Evolutionary conservation across 2,888 invertebrate genomes (phyloP), one percentile per base, ranked within the genome.

Genomic region (Oxystoma pomonae): DNA sequence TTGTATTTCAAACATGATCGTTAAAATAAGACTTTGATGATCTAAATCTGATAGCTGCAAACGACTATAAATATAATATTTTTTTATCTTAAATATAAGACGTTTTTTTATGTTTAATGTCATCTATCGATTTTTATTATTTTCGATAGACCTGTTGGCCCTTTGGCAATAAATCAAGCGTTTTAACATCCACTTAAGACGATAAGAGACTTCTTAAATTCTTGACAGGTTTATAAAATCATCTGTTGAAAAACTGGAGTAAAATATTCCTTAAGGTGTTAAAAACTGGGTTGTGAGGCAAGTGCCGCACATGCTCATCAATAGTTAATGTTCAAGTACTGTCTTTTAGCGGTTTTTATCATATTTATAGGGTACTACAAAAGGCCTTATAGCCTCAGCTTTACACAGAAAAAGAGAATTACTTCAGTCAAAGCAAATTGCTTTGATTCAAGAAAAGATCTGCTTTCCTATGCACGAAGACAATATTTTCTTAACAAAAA

Each of bases 151-250:
- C 35, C 12, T 12, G 35, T 35, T 35, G 35, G 35, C 35, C 35
- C 35, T 35, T 35, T 35, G 35, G 35, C 12, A 3, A 35, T 35
- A 35, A 35, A 35, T 35, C 35, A 7, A 17, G 17, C 18, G 18
- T 58, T 51, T n/a, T 58, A 59, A 59, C 52, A 21, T 51, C 20
- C 19, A 20, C 59, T 59, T 59, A 17, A 19, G 16, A 53, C 5
- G 16, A 59, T 59, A 53, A 55, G 57, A 55, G 55, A 56, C 64
- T 68, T 68, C 67, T 69, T 59, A 67, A 60, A 57, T 58, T 52
- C 57, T 60, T 65, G 74, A 74, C 70, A 73, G 73, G 67, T 71
- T 74, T 71, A 74, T 74, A 66, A 70, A 69, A 74, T 68, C 68
- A 70, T 66, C 66, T 70, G 73, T 63, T 69, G 74, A 74, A 63